phyloP scores from a whole-genome alignment of 53 echinoderm and acorn worm species.

The Luidia sarsii region DNA sequence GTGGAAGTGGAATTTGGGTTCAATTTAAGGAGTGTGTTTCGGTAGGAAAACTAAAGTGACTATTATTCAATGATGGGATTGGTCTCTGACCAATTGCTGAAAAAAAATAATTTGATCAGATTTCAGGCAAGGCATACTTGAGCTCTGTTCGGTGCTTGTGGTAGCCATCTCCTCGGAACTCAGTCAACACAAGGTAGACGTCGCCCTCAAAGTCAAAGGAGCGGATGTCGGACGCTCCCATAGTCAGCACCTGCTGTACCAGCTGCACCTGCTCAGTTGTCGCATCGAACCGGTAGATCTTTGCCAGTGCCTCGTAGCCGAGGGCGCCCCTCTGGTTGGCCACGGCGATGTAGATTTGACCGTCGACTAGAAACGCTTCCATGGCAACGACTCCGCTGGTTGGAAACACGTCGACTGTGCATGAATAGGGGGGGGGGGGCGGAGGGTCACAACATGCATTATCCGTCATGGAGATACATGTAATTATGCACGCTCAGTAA shows the following conservation, averaged over 20 bases:
- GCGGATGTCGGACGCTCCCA: slow-evolving; percentile 62
- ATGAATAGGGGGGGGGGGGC: slow-evolving; percentile 19
- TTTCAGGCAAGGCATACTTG: too few relatives aligned
- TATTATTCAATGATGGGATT: too few relatives aligned
- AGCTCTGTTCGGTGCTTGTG: slow-evolving; percentile 31
- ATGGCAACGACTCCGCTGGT: slow-evolving; percentile 64
- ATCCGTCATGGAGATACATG: too few relatives aligned
- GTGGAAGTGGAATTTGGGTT: too few relatives aligned
- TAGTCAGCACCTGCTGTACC: slow-evolving; percentile 62
- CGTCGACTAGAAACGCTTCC: slow-evolving; percentile 46
- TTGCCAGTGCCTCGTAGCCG: slow-evolving; percentile 36
- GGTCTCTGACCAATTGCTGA: too few relatives aligned
- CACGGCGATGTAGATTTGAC: slow-evolving; percentile 58
- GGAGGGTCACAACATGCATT: too few relatives aligned
- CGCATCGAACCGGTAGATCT: slow-evolving; percentile 70
- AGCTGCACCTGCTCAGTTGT: not conserved
- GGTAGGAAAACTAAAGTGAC: too few relatives aligned
- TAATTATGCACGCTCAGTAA: too few relatives aligned
- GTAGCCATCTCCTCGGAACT: slow-evolving; percentile 52
- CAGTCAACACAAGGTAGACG: slow-evolving; percentile 65
- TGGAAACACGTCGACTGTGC: slow-evolving; percentile 37
- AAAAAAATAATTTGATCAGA: too few relatives aligned
- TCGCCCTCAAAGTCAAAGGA: slow-evolving; percentile 74
- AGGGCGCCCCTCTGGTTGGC: slow-evolving; percentile 53
- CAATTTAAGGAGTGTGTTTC: too few relatives aligned